Base-by-base conservation (phyloP, 2,113 vertebrate species). In the Psittacula cyanocephala region DNA sequence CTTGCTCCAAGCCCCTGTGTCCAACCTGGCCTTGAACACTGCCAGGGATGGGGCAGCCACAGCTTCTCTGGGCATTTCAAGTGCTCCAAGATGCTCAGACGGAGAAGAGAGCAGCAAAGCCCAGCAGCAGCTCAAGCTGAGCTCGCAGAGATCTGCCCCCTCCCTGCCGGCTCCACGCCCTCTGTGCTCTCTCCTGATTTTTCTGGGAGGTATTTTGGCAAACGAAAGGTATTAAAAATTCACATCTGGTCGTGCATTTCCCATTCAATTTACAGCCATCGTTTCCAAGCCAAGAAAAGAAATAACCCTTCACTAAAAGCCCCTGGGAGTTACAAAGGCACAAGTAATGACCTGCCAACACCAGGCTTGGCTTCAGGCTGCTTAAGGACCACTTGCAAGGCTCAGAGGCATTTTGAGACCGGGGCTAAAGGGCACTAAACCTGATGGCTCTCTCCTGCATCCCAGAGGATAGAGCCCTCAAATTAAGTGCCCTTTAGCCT, bases 341-440 rank as follows among this genome's bases (percentile, higher is more conserved):
- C 72, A 50, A 86, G 82, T 46, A 79, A 91, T 78, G 69, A 62
- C 84, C 81, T 81, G 60, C 64, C 91, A 94, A 17, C 68, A 67
- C 7, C 24, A 3, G 27, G 2, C 49, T 13, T 20, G 12, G 67
- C 77, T 92, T 11, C 55, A 37, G 77, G 89, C 52, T 84, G 96
- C 81, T 75, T 57, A 91, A 86, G 74, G 80, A 89, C 65, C 57
- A 35, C 69, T 77, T 15, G 35, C 72, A 23, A 63, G 50, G 77
- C 60, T 92, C 64, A 1, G 59, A 69, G 85, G 71, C 9, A 1
- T 44, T 72, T 78, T 4, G 0, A 67, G 47, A 33, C 31, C 0
- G 3, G 18, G 28, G 18, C 20, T 28, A 39, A 65, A 75, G 55
- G 77, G 50, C 20, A 22, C 65, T 49, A 28, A 72, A 47, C 35